Evolutionary conservation across 2,113 vertebrate genomes (phyloP).

Genomic region (Petaurus breviceps): DNA sequence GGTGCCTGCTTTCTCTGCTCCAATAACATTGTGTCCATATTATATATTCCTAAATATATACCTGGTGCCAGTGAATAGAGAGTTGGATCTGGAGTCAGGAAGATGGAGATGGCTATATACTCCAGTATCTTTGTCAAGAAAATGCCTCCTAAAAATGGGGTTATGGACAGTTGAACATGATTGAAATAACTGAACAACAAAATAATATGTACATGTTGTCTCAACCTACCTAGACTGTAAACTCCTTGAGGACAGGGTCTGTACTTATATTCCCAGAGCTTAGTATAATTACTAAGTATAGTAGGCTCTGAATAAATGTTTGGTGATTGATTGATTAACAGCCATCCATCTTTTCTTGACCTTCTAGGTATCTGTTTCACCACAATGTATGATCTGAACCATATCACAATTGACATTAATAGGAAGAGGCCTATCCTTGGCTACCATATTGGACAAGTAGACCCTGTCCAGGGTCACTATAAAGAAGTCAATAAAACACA

Average conservation of each 20-base stretch:
- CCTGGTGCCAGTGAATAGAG: not conserved
- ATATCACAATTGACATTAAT: not conserved
- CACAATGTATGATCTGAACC: not conserved
- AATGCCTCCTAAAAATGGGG: no score
- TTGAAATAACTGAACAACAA: no score
- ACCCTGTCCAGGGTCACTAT: not conserved
- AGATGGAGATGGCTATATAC: not conserved
- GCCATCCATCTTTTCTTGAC: not conserved
- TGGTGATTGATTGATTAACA: not conserved
- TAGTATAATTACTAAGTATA: not conserved
- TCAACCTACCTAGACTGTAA: not conserved
- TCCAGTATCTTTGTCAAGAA: not conserved
- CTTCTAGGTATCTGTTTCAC: not conserved
- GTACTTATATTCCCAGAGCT: not conserved
- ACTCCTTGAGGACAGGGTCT: not conserved
- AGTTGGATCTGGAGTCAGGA: no score
- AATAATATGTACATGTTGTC: not conserved
- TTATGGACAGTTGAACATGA: no score
- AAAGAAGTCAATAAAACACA: not conserved
- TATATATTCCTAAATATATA: not conserved
- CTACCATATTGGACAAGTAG: not conserved
- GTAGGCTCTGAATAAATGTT: not conserved
- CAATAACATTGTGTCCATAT: not conserved
- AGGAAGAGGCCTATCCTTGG: not conserved
- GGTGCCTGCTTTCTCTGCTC: not conserved